phyloP scores from a whole-genome alignment of 1,140 invertebrate species.

The Ostrea edulis region DNA sequence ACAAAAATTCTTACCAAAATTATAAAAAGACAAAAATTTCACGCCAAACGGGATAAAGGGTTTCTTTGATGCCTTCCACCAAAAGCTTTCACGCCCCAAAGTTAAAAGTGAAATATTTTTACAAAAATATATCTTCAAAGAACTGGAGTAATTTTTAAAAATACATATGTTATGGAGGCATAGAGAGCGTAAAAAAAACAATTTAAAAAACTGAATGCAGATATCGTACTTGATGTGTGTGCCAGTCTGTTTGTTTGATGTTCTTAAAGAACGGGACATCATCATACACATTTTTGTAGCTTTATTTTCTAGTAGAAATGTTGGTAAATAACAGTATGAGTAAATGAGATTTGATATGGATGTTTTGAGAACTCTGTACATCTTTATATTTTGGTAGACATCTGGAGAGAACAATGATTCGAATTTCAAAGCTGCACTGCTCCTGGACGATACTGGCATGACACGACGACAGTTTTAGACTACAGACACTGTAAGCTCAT shows the following conservation, averaged over 20 bases:
- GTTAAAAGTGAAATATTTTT: neutral
- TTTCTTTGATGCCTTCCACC: neutral
- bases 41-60: neutral
- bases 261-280: neutral
- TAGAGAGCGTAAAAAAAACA: neutral
- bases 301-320: neutral
- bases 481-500: no score
- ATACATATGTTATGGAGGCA: no score
- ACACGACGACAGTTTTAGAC: no score
- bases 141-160: no score
- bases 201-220: neutral
- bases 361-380: no score
- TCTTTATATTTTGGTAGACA: no score
- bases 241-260: neutral
- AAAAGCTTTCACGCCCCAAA: neutral
- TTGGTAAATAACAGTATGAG: neutral
- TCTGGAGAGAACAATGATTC: no score
- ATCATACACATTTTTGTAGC: neutral
- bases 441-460: no score
- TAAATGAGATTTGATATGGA: no score
- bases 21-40: neutral
- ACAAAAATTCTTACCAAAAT: neutral
- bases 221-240: neutral
- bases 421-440: no score
- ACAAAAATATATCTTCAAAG: no score